Conservation (phyloP, 2,797 vertebrate species). For the Pyrocephalus nanus region DNA sequence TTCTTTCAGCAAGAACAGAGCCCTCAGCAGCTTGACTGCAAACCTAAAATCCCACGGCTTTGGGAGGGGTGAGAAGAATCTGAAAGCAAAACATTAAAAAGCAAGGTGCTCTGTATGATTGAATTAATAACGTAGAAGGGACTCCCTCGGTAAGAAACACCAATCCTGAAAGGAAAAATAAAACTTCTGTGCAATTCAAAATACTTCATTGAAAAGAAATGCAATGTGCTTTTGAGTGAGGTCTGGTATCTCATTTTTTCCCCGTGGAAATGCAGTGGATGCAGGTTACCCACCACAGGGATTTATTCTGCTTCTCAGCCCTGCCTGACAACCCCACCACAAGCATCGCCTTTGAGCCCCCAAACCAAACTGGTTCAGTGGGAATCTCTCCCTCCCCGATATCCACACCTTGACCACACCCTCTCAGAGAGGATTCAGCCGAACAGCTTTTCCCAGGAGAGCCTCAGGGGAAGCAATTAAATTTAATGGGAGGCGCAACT, state of each 20-base stretch:
- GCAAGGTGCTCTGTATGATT: constrained; percentile 1
- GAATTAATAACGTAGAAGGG: constrained; percentile 56
- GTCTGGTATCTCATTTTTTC: not conserved
- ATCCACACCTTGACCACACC: not conserved
- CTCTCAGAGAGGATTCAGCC: not conserved
- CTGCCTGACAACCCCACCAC: accelerated
- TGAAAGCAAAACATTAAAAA: constrained; percentile 31
- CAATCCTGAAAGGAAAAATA: not conserved
- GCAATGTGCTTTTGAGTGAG: not conserved
- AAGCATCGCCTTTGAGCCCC: not conserved
- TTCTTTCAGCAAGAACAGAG: not conserved
- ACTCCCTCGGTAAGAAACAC: constrained; percentile 15
- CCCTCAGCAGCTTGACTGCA: not conserved
- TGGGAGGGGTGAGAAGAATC: not conserved
- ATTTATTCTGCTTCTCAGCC: not conserved
- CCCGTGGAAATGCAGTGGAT: not conserved
- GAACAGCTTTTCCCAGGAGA: not conserved
- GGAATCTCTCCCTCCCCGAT: not conserved
- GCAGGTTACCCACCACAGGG: not conserved
- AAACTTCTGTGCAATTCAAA: not conserved
- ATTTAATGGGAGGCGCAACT: not conserved
- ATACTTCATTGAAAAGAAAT: not conserved
- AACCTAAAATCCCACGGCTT: not conserved
- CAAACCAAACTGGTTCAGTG: not conserved
- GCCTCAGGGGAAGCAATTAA: constrained; percentile 11